Percentiles rank a stretch among this genome's conserved stretches.
Conservation (phyloP, 2,113 vertebrate genomes). For the Psophia crepitans region DNA sequence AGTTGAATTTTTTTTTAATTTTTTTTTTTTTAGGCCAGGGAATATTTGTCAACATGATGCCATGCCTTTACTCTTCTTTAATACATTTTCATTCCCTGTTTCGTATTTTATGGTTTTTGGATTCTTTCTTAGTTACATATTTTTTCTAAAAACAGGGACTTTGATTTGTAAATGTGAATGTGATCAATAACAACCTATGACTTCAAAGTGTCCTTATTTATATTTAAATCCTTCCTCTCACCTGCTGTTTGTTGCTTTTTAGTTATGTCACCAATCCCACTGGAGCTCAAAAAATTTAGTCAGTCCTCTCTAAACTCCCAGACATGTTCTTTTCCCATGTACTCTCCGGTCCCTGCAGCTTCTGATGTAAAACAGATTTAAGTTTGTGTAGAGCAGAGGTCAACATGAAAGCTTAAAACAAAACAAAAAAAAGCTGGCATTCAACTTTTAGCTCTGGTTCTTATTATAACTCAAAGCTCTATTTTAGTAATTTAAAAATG, state of each 20-base stretch:
- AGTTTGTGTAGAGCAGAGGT: slow-evolving; percentile 78
- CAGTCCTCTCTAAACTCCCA: slow-evolving; percentile 16
- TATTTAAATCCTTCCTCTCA: slow-evolving; percentile 71
- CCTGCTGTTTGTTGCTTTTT: slow-evolving; percentile 86
- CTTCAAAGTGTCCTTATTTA: slow-evolving; percentile 82
- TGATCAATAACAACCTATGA: slow-evolving; percentile 75
- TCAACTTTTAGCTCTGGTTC: slow-evolving; percentile 73
- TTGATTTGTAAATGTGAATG: slow-evolving; percentile 83
- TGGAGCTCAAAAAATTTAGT: slow-evolving; percentile 64
- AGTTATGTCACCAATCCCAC: slow-evolving; percentile 80
- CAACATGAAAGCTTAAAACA: slow-evolving; percentile 80
- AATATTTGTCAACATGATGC: slow-evolving; percentile 35
- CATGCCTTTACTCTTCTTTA: background rate
- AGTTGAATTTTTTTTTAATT: background rate
- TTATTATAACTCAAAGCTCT: slow-evolving; percentile 67
- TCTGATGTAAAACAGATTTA: slow-evolving; percentile 82
- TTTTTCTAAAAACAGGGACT: slow-evolving; percentile 59
- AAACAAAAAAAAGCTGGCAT: slow-evolving; percentile 54
- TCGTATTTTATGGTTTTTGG: background rate
- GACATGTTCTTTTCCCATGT: slow-evolving; percentile 69
- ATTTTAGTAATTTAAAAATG: slow-evolving; percentile 45
- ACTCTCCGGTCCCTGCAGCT: slow-evolving; percentile 64
- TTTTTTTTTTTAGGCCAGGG: background rate
- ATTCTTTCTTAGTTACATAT: slow-evolving; percentile 27
- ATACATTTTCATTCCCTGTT: background rate